Conservation (phyloP, 2,888 invertebrate species). For the Cynaeus angustus region DNA sequence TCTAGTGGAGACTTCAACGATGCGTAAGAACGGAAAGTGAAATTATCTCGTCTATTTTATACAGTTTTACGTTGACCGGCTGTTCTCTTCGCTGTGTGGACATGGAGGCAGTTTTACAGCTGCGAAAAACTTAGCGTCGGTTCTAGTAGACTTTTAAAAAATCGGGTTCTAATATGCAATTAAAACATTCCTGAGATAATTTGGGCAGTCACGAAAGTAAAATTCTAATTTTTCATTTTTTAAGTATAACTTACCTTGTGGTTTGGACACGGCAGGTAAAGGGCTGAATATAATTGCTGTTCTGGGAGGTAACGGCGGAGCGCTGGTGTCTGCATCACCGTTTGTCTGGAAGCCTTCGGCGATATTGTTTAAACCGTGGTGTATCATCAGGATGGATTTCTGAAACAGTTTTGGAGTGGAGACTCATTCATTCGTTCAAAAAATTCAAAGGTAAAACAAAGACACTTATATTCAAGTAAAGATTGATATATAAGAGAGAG, state of each 20-base stretch:
- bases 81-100: too few relatives aligned
- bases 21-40: constrained; percentile 6
- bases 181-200: constrained; percentile 18
- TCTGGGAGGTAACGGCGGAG: constrained; percentile 67
- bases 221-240: constrained; percentile 20
- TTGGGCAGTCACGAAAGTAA: constrained; percentile 32
- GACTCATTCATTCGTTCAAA: too few relatives aligned
- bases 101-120: too few relatives aligned
- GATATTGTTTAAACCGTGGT: constrained; percentile 50
- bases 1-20: constrained; percentile 17
- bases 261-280: constrained; percentile 58
- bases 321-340: constrained; percentile 22
- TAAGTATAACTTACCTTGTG: constrained; percentile 61
- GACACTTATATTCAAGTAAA: too few relatives aligned
- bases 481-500: too few relatives aligned
- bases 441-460: too few relatives aligned
- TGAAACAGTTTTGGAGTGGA: constrained; percentile 54
- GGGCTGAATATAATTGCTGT: constrained; percentile 66
- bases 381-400: constrained; percentile 61
- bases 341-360: constrained; percentile 34
- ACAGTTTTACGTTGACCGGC: too few relatives aligned
- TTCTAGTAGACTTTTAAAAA: constrained; percentile 15
- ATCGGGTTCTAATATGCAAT: constrained; percentile 10
- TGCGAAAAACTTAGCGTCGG: too few relatives aligned
- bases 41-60: too few relatives aligned